phyloP scores from a whole-genome alignment of 1,140 invertebrate species.

The Eumaeus atala region DNA sequence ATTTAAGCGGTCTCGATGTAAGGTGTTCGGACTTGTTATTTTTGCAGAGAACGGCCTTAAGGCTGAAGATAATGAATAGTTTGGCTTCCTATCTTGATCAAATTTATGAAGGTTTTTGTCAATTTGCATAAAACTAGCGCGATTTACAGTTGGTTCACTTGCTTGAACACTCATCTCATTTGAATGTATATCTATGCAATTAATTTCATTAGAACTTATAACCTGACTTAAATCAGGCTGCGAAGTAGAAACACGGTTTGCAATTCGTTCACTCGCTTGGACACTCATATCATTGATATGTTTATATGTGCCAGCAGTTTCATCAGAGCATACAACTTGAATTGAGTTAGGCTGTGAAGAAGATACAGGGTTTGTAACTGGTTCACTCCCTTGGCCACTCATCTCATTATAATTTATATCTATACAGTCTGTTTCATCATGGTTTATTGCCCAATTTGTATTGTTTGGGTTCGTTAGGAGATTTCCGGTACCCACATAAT shows the following conservation, averaged over 20 bases:
- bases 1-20: conserved; percentile 29
- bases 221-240: no score
- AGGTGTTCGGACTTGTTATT: conserved; percentile 31
- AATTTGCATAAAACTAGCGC: conserved; percentile 24
- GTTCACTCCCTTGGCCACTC: no score
- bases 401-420: no score
- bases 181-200: not conserved
- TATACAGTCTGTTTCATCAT: no score
- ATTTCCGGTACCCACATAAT: no score
- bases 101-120: conserved; percentile 29
- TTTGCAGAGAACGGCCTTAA: conserved; percentile 34
- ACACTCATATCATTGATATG: conserved; percentile 9
- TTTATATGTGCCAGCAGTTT: not conserved
- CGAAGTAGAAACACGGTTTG: not conserved
- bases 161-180: conserved; percentile 12
- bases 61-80: conserved; percentile 15
- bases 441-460: no score
- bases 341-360: no score
- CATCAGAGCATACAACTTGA: not conserved
- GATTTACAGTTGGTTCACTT: conserved; percentile 9
- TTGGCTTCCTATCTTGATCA: conserved; percentile 18
- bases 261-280: conserved; percentile 10
- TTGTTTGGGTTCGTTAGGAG: no score
- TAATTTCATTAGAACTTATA: not conserved
- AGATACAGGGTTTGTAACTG: no score